Evolutionary conservation across 1,140 invertebrate species (phyloP).

Genomic region (Anadara kagoshimensis): DNA sequence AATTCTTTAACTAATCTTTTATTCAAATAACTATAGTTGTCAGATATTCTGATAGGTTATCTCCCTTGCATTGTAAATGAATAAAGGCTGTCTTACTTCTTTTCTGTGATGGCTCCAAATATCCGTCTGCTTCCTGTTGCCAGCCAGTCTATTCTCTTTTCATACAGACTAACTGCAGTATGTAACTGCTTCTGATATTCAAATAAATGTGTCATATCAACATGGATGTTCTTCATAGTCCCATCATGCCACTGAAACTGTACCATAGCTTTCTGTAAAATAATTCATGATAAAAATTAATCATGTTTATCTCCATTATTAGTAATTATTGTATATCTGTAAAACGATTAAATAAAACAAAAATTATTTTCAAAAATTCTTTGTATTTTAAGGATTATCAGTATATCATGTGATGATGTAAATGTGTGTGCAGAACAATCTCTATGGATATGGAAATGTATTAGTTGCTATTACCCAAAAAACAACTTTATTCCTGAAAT

Average conservation of each 20-base stretch:
- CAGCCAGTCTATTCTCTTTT: conserved; percentile 72
- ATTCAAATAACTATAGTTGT: too few species aligned
- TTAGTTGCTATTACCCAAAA: too few species aligned
- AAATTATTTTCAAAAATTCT: too few species aligned
- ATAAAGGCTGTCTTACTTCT: conserved; percentile 60
- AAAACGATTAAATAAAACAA: too few species aligned
- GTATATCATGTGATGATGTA: too few species aligned
- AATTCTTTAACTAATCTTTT: too few species aligned
- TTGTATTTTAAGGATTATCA: too few species aligned
- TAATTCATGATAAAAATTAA: conserved; percentile 14
- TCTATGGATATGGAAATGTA: too few species aligned
- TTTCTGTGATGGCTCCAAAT: conserved; percentile 72
- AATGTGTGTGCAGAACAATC: too few species aligned
- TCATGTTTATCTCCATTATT: not conserved
- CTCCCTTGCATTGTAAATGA: not conserved
- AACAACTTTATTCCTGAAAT: too few species aligned
- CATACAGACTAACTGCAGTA: conserved; percentile 69
- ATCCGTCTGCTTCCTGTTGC: conserved; percentile 70
- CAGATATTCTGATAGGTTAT: not conserved
- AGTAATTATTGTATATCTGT: too few species aligned
- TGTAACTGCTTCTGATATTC: conserved; percentile 74
- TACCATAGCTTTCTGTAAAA: conserved; percentile 71
- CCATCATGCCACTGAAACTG: conserved; percentile 75
- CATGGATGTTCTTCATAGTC: conserved; percentile 72
- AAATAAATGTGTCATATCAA: conserved; percentile 73